Base-by-base conservation (phyloP, 1,140 invertebrate genomes). In the Psix sp. region DNA sequence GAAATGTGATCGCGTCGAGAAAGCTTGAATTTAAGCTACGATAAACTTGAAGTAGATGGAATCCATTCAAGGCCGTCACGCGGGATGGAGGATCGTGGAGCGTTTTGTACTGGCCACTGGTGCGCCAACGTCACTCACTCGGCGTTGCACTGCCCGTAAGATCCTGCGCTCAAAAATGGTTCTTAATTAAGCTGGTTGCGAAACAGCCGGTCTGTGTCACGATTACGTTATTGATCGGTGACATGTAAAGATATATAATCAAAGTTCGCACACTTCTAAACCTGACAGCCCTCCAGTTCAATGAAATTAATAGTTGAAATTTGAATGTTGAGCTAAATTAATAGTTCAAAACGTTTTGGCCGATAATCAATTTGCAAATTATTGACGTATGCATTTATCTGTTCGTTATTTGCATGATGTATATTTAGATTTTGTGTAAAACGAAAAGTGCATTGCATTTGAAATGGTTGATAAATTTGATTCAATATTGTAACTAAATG, bases 1-100 rank as follows among this genome's bases (percentile, higher is more conserved):
- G n/a, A n/a, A n/a, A n/a, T n/a, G 57, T 66, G 56, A 65, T 62
- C 54, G 60, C 62, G 51, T 24, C 66, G 43, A 21, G 38, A 39
- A 76, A 66, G 66, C 66, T 76, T 76, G 73, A 76, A 76, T 66
- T 76, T 76, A 66, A 36, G 52, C 66, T 71, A 43, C 71, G 73
- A 76, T 71, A 66, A 76, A 76, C 73, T 76, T 76, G 73, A 66
- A 59, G 73, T 66, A 75, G 65, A 75, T 75, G 66, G 73, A 70
- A 66, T 70, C 60, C 45, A 66, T 70, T 66, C 73, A 75, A 70
- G 73, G 73, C 70, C 66, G 66, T 49, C 17, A 13, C 60, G 60
- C 48, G 54, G 11, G 42, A 70, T 56, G 73, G 65, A 70, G 66
- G 60, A 75, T 62, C 65, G 59, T 75, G 63, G 51, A 65, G 49